Evolutionary conservation across 2,797 vertebrate genomes (phyloP).

Genomic region (Myiotriccus ornatus): DNA sequence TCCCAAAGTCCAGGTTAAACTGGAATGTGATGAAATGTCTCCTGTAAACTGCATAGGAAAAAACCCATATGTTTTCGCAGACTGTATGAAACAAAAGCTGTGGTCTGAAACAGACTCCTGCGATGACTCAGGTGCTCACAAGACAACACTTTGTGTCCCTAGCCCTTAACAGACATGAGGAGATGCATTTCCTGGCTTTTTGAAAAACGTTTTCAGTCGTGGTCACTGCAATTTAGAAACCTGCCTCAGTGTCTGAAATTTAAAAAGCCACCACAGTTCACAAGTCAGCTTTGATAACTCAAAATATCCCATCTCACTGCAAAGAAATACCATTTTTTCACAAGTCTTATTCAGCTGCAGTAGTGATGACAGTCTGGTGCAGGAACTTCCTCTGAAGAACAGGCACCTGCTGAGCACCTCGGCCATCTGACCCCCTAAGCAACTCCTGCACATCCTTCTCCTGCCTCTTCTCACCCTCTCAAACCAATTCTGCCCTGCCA

Average conservation of each 20-base stretch:
- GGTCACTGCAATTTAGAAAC: background rate
- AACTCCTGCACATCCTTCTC: background rate
- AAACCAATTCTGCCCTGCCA: background rate
- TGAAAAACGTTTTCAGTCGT: background rate
- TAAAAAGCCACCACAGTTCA: background rate
- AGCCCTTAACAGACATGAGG: background rate
- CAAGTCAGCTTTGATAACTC: background rate
- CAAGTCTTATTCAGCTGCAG: background rate
- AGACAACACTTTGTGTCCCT: background rate
- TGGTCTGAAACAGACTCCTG: background rate
- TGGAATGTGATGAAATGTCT: background rate
- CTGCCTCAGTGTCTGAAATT: background rate
- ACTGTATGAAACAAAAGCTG: background rate
- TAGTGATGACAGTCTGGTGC: background rate
- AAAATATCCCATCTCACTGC: background rate
- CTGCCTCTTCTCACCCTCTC: background rate
- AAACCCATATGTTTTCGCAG: background rate
- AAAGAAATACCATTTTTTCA: background rate
- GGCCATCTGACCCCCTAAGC: rapidly evolving
- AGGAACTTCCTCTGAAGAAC: background rate
- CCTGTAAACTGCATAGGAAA: background rate
- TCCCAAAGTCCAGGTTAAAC: background rate
- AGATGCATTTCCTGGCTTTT: background rate
- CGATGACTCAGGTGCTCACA: background rate
- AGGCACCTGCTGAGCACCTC: rapidly evolving